Conservation (phyloP, 2,797 vertebrate genomes). For the Pelodytes ibericus region DNA sequence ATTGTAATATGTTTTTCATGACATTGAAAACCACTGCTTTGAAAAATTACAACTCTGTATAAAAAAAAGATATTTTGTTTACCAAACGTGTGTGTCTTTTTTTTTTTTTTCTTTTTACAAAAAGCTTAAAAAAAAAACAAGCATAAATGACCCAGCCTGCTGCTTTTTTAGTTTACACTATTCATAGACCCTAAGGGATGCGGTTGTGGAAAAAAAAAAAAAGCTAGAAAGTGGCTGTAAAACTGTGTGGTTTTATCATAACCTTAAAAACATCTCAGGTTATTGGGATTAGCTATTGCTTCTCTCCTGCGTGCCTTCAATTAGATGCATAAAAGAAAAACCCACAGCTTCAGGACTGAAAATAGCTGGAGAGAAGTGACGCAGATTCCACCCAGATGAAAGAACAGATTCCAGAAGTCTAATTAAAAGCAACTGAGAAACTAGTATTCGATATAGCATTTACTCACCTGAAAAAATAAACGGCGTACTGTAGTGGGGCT, state of each 20-base stretch:
- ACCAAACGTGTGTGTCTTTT: constrained; percentile 14
- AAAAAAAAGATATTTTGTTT: constrained; percentile 35
- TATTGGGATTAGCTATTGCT: constrained; percentile 73
- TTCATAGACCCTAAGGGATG: constrained; percentile 57
- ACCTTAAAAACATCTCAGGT: constrained; percentile 68
- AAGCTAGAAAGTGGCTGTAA: constrained; percentile 67
- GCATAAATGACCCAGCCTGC: constrained; percentile 23
- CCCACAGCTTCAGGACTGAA: constrained; percentile 74
- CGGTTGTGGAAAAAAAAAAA: constrained; percentile 55
- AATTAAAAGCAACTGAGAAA: constrained; percentile 91
- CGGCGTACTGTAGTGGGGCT: constrained; percentile 69
- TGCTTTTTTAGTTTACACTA: constrained; percentile 37
- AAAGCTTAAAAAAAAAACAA: constrained; percentile 9
- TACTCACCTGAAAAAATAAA: constrained; percentile 96
- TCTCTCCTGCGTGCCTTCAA: constrained; percentile 81
- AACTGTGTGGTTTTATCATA: constrained; percentile 71
- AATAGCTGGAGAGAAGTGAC: constrained; percentile 77
- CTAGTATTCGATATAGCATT: constrained; percentile 81
- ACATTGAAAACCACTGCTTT: background rate
- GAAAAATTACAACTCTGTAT: background rate
- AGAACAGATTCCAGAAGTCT: constrained; percentile 85
- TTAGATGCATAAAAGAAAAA: constrained; percentile 78
- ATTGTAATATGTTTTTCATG: background rate
- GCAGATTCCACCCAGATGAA: constrained; percentile 81
- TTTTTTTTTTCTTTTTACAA: constrained; percentile 17